Conservation (phyloP, 2,888 invertebrate species). For the Hyles lineata region DNA sequence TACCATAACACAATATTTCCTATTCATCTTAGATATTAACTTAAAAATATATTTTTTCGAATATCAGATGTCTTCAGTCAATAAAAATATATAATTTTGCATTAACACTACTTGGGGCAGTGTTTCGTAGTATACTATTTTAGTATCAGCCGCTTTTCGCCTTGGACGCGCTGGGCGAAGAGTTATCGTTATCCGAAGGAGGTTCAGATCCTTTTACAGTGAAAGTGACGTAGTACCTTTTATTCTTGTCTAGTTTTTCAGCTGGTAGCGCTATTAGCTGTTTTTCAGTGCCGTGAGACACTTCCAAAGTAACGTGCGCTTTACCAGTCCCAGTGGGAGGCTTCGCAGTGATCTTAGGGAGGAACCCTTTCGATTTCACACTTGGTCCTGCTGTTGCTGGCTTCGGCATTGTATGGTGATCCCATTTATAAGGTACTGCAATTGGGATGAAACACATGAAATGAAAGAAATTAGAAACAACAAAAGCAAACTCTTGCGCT, state of each 20-base stretch:
- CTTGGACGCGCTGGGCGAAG: conserved; percentile 74
- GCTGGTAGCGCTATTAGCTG: conserved; percentile 95
- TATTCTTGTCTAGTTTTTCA: conserved; percentile 93
- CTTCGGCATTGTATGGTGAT: conserved; percentile 92
- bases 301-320: conserved; percentile 89
- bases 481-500: too few species aligned
- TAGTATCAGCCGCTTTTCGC: conserved; percentile 66
- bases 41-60: conserved; percentile 28
- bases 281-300: conserved; percentile 93
- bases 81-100: conserved; percentile 25
- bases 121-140: neutral
- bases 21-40: neutral
- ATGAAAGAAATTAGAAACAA: neutral
- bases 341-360: conserved; percentile 87
- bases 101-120: conserved; percentile 30
- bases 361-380: conserved; percentile 83
- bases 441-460: conserved; percentile 40
- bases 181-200: conserved; percentile 82
- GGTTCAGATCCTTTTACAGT: conserved; percentile 91
- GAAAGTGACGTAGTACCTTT: conserved; percentile 96
- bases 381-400: conserved; percentile 83
- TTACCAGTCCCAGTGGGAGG: conserved; percentile 68
- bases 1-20: conserved; percentile 39
- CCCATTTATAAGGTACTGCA: conserved; percentile 90
- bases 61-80: conserved; percentile 28